These are phyloP conservation scores for Drosophila tristis DNA, from an alignment of 1,140 invertebrate genomes.

Conservation along the genomic window DNA sequence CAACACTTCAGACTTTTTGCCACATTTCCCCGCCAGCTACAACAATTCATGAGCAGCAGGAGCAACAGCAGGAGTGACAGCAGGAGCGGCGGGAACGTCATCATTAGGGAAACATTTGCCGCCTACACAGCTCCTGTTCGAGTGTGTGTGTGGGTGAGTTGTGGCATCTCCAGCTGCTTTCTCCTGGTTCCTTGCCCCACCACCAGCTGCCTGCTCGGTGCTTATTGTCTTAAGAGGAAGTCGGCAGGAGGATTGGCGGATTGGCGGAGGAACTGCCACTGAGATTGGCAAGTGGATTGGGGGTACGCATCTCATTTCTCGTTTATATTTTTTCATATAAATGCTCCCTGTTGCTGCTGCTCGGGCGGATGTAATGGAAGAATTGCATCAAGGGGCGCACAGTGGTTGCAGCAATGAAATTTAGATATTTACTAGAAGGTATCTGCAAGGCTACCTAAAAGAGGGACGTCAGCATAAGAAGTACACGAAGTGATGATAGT, in stretches of 20 bases:
- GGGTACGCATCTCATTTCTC: constrained; percentile 23
- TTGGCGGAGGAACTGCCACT: constrained; percentile 7
- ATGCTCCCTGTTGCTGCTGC: constrained; percentile 23
- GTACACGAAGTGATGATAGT: background rate
- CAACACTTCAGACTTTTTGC: constrained; percentile 75
- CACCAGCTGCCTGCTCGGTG: constrained; percentile 34
- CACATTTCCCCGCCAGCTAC: constrained; percentile 67
- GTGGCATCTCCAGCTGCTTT: constrained; percentile 66
- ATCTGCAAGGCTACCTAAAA: too few relatives aligned
- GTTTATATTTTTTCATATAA: constrained; percentile 9
- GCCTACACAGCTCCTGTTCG: constrained; percentile 54
- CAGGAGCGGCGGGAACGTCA: constrained; percentile 46
- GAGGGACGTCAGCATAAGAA: too few relatives aligned
- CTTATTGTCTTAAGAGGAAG: constrained; percentile 78
- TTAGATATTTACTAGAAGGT: too few relatives aligned
- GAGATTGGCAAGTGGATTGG: constrained; percentile 52
- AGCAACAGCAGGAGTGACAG: too few relatives aligned
- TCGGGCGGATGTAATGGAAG: constrained; percentile 10
- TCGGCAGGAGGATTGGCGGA: constrained; percentile 3
- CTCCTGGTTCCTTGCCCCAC: constrained; percentile 12
- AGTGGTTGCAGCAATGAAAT: constrained; percentile 1
- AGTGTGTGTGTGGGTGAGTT: constrained; percentile 34
- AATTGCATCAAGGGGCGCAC: constrained; percentile 17
- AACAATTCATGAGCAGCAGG: constrained; percentile 56
- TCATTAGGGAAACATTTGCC: constrained; percentile 74